Base-by-base conservation (phyloP, 37 sponge, comb jelly and placozoan species). In the Halisarca cf. caerulea region DNA sequence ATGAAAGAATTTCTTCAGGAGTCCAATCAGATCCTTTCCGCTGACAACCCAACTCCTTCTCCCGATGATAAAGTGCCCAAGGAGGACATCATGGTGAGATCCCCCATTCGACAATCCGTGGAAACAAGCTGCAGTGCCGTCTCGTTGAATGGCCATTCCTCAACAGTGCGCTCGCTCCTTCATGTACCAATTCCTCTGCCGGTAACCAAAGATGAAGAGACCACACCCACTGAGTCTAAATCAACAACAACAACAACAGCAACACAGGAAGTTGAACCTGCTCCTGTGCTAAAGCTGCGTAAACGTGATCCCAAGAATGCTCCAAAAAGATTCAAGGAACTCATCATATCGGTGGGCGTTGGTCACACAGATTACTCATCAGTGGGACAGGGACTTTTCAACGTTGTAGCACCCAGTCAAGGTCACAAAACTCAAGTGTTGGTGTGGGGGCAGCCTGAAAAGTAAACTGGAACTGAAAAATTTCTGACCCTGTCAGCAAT, bases 371-470 rank as follows among this genome's bases (percentile, higher is more conserved):
- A 74, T 37, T 74, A 41, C 36, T 74, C 77, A 0, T 44, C 45
- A 9, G 77, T 74, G 0, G 77, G 77, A 2, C 77, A 43, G 24
- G 77, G 77, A 1, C 20, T 74, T 4, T 74, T 74, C 44, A 74
- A 74, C 11, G 77, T 74, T 21, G 77, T 74, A 44, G 2, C 77
- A 18, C 45, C 77, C 0, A 3, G 44, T 0, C 45, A 20, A 7
- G 77, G 42, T 2, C 32, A 37, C 45, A 43, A 43, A 44, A 74
- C 77, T 2, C 38, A 74, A 40, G 24, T 74, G 36, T 6, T 74
- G 6, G 77, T 74, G 3, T 74, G 77, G 77, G 77, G 77, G 0
- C 77, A 74, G 21, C 77, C 77, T 18, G 77, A 74, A 43, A 40
- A 30, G 34, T 68, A 4, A 68, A 28, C 51, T 47, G 51, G 51